Conservation (phyloP, 1,140 invertebrate genomes). For the Saccostrea glomerata region DNA sequence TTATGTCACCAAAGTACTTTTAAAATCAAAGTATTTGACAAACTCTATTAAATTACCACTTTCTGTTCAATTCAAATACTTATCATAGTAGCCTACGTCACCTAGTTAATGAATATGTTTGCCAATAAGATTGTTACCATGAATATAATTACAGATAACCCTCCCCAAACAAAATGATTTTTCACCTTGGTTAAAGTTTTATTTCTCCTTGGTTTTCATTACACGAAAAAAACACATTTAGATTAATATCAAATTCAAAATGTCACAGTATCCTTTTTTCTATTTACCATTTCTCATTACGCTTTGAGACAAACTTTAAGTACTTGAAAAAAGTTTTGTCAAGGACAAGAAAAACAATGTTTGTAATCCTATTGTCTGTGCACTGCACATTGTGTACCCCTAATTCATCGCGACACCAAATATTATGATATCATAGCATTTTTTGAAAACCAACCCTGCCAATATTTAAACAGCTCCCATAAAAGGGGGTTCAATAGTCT, state of each 20-base stretch:
- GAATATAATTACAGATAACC: conserved; percentile 19
- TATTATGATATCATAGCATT: conserved; percentile 6
- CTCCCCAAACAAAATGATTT: not conserved
- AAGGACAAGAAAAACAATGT: not conserved
- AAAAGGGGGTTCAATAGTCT: not conserved
- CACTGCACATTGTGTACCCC: not conserved
- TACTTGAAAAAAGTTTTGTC: not conserved
- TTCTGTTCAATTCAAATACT: not conserved
- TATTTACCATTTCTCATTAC: not conserved
- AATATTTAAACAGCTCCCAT: conserved; percentile 24
- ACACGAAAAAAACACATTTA: not conserved
- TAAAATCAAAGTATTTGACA: not conserved
- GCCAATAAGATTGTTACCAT: conserved; percentile 6
- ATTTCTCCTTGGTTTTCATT: conserved; percentile 5
- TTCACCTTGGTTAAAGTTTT: not conserved
- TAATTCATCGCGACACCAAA: not conserved
- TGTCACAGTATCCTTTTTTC: not conserved
- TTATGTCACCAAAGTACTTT: not conserved
- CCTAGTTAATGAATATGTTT: not conserved
- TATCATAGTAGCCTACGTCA: not conserved
- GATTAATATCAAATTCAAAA: not conserved
- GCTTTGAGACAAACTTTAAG: not conserved
- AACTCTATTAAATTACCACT: not conserved
- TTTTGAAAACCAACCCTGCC: not conserved
- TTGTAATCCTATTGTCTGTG: not conserved